Percentiles rank a stretch among this genome's conserved stretches.
phyloP scores from a whole-genome alignment of 1,140 invertebrate genomes.

The Heliconius eleuchia region DNA sequence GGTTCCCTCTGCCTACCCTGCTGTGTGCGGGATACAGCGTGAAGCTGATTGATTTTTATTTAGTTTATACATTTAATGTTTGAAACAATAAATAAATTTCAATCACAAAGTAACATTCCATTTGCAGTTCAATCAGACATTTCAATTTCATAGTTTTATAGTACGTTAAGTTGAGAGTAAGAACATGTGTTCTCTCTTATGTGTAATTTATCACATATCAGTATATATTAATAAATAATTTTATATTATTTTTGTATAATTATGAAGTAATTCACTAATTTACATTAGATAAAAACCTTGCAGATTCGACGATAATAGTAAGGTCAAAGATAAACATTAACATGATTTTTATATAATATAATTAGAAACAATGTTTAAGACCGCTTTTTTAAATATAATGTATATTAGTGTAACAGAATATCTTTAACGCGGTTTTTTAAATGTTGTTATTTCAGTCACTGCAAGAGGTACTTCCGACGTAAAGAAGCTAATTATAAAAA shows the following conservation, averaged over 20 bases:
- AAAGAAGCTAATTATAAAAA: no score
- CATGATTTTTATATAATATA: neutral
- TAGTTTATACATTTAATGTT: neutral
- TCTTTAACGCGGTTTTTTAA: no score
- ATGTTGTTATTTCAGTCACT: no score
- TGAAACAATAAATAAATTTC: neutral
- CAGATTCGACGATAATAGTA: slow-evolving; percentile 1
- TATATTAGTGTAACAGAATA: neutral
- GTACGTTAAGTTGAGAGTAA: no score
- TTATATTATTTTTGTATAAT: neutral
- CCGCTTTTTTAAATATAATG: neutral
- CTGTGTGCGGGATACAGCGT: no score
- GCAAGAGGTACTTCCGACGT: no score
- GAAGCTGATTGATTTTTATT: no score
- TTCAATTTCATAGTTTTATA: neutral
- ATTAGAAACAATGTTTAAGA: neutral
- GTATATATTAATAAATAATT: no score
- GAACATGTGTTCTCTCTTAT: no score
- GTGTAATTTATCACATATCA: no score
- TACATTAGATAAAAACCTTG: slow-evolving; percentile 7
- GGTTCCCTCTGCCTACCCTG: no score
- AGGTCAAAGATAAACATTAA: neutral
- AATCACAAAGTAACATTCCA: neutral
- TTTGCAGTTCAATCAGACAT: neutral
- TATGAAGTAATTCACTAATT: neutral